A percentile compares a stretch with the other conserved stretches of the same genome.
Conservation (phyloP, 2,113 vertebrate genomes). For the Sisor rabdophorus region DNA sequence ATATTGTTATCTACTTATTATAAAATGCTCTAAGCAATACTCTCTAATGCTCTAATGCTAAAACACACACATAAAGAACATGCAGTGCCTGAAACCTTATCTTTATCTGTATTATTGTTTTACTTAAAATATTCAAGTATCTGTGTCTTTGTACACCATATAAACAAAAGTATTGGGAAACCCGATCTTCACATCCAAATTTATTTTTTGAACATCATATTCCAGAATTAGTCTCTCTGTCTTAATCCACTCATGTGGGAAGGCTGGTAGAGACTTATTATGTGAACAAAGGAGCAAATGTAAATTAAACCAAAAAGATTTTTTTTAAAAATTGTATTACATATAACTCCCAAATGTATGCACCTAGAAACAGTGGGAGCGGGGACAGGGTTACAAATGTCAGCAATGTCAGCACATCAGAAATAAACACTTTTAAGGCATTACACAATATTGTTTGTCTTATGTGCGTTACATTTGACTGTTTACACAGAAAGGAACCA, state of each 20-base stretch:
- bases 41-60: not conserved
- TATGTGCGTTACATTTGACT: conserved; percentile 1
- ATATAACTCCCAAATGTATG: not conserved
- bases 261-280: not conserved
- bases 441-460: not conserved
- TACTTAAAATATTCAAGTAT: not conserved
- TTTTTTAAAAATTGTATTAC: not conserved
- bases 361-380: not conserved
- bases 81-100: not conserved
- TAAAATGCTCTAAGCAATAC: not conserved
- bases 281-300: not conserved
- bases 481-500: not conserved
- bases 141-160: not conserved
- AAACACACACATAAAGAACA: not conserved
- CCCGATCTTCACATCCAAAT: too few species aligned
- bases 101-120: not conserved
- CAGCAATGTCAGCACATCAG: conserved; percentile 3
- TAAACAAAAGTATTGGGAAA: too few species aligned
- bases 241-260: too few species aligned
- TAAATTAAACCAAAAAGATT: not conserved
- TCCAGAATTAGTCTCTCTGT: too few species aligned
- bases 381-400: not conserved
- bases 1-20: not conserved
- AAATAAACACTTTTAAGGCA: not conserved
- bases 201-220: too few species aligned